Conservation (phyloP, 2,888 invertebrate species). For the Pterostichus madidus region DNA sequence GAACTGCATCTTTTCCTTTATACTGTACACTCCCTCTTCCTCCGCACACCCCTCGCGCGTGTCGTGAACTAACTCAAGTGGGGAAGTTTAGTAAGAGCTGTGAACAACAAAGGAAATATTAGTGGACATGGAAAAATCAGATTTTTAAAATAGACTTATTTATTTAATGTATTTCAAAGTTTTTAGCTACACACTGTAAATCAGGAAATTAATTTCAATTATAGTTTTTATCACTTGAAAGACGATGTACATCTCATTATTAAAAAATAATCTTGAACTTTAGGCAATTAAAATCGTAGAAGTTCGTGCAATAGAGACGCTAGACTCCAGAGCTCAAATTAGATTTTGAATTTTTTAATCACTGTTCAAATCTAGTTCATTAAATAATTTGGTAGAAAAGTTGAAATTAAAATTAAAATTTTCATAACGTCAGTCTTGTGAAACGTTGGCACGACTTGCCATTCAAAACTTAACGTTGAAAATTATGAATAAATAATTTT, state of each 20-base stretch:
- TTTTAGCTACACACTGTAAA: too few relatives aligned
- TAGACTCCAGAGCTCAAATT: not conserved
- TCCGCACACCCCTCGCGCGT: conserved; percentile 66
- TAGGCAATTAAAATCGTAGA: conserved; percentile 19
- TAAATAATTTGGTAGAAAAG: conserved; percentile 52
- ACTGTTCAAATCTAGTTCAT: conserved; percentile 47
- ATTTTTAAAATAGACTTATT: too few relatives aligned
- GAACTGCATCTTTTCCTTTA: conserved; percentile 55
- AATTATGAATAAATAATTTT: conserved; percentile 57
- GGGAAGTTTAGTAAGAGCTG: too few relatives aligned
- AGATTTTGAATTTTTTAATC: conserved; percentile 44
- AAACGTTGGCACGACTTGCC: conserved; percentile 49
- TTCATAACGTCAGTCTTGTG: conserved; percentile 58
- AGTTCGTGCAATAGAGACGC: conserved; percentile 11
- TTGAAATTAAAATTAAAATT: conserved; percentile 62
- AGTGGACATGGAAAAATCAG: too few relatives aligned
- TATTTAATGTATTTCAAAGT: too few relatives aligned
- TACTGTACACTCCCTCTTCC: conserved; percentile 58
- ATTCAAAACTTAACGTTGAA: conserved; percentile 49
- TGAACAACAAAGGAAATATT: too few relatives aligned
- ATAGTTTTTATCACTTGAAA: too few relatives aligned
- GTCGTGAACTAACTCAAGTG: too few relatives aligned
- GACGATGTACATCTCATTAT: too few relatives aligned
- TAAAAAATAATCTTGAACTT: conserved; percentile 3
- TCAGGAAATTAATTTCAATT: too few relatives aligned